Percentiles rank a stretch among this genome's conserved stretches.
These are phyloP conservation scores for Phacellophora camtschatica DNA, from an alignment of 30 jellyfish, hydroid and myxozoan species.

Conservation along the genomic window DNA sequence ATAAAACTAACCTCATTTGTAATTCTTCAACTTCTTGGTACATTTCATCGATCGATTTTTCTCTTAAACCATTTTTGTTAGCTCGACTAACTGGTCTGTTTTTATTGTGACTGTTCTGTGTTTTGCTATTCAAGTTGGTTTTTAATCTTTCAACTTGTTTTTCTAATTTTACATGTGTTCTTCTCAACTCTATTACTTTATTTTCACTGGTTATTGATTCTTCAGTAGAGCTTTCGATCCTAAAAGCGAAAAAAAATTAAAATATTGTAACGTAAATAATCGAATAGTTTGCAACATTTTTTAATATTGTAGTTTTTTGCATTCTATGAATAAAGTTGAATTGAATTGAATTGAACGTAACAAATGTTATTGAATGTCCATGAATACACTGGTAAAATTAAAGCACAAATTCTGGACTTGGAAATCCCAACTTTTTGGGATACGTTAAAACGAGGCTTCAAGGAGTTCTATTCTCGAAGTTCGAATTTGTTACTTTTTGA, in stretches of 20 bases:
- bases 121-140: constrained; percentile 2
- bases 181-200: constrained; percentile 58
- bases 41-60: constrained; percentile 38
- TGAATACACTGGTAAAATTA: too few relatives aligned
- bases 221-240: constrained; percentile 65
- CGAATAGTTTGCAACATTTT: too few relatives aligned
- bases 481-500: too few relatives aligned
- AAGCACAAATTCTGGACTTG: too few relatives aligned
- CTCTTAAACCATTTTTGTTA: constrained; percentile 8
- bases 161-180: constrained; percentile 70
- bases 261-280: too few relatives aligned
- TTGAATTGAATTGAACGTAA: too few relatives aligned
- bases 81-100: constrained; percentile 53
- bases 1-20: constrained; percentile 34
- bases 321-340: too few relatives aligned
- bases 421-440: too few relatives aligned
- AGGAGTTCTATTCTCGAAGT: too few relatives aligned
- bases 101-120: constrained; percentile 1
- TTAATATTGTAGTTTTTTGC: too few relatives aligned
- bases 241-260: not conserved
- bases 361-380: too few relatives aligned
- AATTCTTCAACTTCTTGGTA: constrained; percentile 47
- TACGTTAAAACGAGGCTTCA: too few relatives aligned
- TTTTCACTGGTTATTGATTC: constrained; percentile 45
- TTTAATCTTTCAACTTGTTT: constrained; percentile 70